A percentile compares a stretch with the other conserved stretches of the same genome.
These are phyloP conservation scores for Stenoptilia bipunctidactyla DNA, from an alignment of 2,888 invertebrate genomes.

Conservation along the genomic window DNA sequence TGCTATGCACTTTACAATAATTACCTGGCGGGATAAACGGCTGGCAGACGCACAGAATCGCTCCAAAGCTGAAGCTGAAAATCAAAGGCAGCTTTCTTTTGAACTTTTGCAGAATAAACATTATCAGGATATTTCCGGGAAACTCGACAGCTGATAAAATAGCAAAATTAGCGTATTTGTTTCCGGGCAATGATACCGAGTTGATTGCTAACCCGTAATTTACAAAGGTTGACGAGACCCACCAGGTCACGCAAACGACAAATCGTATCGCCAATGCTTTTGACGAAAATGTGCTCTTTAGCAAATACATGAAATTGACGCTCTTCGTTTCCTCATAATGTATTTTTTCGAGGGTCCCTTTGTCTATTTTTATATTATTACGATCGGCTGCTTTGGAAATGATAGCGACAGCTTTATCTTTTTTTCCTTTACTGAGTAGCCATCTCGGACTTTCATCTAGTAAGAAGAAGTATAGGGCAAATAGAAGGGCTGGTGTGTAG, in stretches of 20 bases:
- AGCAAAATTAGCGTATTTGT: slow-evolving; percentile 82
- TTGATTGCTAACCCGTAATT: slow-evolving; percentile 84
- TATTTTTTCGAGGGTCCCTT: slow-evolving; percentile 28
- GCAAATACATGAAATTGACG: slow-evolving; percentile 24
- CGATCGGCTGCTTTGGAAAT: slow-evolving; percentile 71
- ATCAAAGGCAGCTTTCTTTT: slow-evolving; percentile 71
- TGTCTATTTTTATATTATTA: slow-evolving; percentile 39
- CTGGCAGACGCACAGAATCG: slow-evolving; percentile 69
- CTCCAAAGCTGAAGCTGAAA: slow-evolving; percentile 65
- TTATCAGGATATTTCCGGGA: slow-evolving; percentile 68
- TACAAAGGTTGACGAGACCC: slow-evolving; percentile 79
- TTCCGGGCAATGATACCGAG: slow-evolving; percentile 79
- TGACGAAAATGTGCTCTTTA: slow-evolving; percentile 42
- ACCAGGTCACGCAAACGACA: slow-evolving; percentile 48
- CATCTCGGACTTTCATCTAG: slow-evolving; percentile 85
- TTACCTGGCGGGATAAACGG: slow-evolving; percentile 71
- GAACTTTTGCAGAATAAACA: slow-evolving; percentile 62
- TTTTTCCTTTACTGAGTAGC: slow-evolving; percentile 78
- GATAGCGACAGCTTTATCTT: slow-evolving; percentile 74
- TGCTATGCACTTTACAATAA: too few species aligned
- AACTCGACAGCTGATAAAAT: slow-evolving; percentile 67
- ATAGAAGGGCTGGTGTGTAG: slow-evolving; percentile 77
- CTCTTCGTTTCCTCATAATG: slow-evolving; percentile 26
- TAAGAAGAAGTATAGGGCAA: slow-evolving; percentile 75
- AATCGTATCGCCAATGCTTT: slow-evolving; percentile 36